Evolutionary conservation across 2,888 invertebrate genomes (phyloP).

Genomic region (Marronus borbonicus): DNA sequence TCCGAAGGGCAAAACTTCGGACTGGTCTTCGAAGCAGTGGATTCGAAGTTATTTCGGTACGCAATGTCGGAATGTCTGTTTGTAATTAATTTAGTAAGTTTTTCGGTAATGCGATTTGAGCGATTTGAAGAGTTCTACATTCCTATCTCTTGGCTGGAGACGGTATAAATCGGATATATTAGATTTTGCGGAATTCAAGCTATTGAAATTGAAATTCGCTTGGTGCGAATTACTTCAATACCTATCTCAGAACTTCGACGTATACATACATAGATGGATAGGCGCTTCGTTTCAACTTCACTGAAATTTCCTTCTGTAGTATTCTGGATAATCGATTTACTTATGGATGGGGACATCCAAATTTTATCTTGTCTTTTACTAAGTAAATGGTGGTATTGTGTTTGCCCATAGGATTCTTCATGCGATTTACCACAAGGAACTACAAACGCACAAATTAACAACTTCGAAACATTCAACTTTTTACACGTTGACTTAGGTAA

Average conservation of each 20-base stretch:
- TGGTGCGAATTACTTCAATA: not conserved
- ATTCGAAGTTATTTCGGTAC: conserved; percentile 3
- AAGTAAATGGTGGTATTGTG: too few relatives aligned
- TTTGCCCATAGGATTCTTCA: too few relatives aligned
- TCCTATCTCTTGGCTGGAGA: not conserved
- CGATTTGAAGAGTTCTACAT: conserved; percentile 20
- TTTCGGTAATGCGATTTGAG: conserved; percentile 21
- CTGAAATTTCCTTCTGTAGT: not conserved
- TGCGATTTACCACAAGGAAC: too few relatives aligned
- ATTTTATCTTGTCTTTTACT: too few relatives aligned
- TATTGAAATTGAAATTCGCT: conserved; percentile 14
- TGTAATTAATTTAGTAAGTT: conserved; percentile 21
- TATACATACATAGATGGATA: not conserved
- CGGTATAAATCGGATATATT: conserved; percentile 5
- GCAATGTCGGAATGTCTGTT: not conserved
- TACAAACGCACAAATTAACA: too few relatives aligned
- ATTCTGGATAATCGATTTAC: too few relatives aligned
- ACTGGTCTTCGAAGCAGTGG: not conserved
- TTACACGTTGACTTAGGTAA: too few relatives aligned
- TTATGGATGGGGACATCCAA: too few relatives aligned
- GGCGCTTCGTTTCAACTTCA: not conserved
- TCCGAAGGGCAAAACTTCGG: not conserved
- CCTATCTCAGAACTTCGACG: not conserved
- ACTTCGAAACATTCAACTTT: too few relatives aligned
- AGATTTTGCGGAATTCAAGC: conserved; percentile 18